Evolutionary conservation across 2,888 invertebrate species (phyloP), one percentile per base, ranked within the genome.

Genomic region (Acronicta psi): DNA sequence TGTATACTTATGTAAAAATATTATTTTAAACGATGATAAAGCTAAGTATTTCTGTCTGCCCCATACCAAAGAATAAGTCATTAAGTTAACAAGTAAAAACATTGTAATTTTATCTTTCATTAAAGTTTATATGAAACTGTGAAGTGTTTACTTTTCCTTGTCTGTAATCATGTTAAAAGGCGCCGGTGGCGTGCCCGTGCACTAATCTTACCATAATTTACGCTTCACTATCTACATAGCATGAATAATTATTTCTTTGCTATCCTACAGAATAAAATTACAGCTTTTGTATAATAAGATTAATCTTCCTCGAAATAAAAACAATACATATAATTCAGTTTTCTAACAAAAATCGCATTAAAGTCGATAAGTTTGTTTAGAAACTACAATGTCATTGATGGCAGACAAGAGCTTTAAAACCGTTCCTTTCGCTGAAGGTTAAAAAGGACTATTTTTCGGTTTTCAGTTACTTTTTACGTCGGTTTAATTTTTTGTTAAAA

Each of bases 121-220:
- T 72, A 71, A 74, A 73, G 50, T 65, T 69, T 61, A 60, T 67
- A 62, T 50, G 44, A 68, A 68, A 59, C 50, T 37, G 38, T 37
- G 10, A 34, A 14, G 9, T 37, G 20, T 42, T 20, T 46, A 47
- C 43, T 14, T 54, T 62, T 67, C 45, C 49, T 38, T 44, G 23
- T 17, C 18, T 36, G 13, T 51, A 52, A 54, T 60, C 49, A 67
- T 69, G 61, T 55, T 66, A 73, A 71, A 73, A 67, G 45, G 45
- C 57, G 57, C 25, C 53, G 49, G 34, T 61, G 17, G 57, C 82
- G 82, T 84, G 83, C 73, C 82, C 60, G 4, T 54, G 83, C 84
- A 83, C 71, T 73, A 77, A 80, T 69, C 55, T 44, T 13, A 29
- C 38, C 23, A 52, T 66, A n/a, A 54, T 70, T 69, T 69, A 73